phyloP scores from a whole-genome alignment of 2,797 vertebrate genomes.

The Atherinosoma microstoma region DNA sequence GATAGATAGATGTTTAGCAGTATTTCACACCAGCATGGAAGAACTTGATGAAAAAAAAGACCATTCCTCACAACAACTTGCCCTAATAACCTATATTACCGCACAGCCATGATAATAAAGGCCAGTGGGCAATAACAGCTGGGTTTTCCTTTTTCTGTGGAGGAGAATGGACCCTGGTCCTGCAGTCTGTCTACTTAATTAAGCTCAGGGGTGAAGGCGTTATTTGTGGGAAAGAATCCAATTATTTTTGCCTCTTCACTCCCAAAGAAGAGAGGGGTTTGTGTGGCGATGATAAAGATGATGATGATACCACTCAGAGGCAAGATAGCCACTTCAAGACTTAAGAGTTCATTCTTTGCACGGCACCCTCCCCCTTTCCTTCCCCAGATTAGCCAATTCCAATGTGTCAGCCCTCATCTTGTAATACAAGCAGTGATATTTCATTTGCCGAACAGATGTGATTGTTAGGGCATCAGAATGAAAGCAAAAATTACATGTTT shows the following conservation, averaged over 20 bases:
- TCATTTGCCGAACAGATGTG: constrained; percentile 63
- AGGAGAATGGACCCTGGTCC: constrained; percentile 78
- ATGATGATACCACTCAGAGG: constrained; percentile 81
- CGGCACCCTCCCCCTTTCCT: constrained; percentile 37
- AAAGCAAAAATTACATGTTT: constrained; percentile 18
- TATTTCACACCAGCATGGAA: constrained; percentile 29
- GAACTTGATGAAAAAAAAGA: constrained; percentile 49
- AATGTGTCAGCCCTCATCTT: constrained; percentile 59
- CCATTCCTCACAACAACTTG: constrained; percentile 63
- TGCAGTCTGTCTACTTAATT: constrained; percentile 86
- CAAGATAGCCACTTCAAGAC: constrained; percentile 83
- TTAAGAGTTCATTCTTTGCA: constrained; percentile 78
- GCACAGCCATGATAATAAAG: constrained; percentile 77
- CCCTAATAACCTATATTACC: constrained; percentile 79
- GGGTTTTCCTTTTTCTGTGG: constrained; percentile 72
- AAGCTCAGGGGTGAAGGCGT: constrained; percentile 88
- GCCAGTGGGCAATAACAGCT: constrained; percentile 80
- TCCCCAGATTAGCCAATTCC: constrained; percentile 72
- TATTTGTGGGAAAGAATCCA: constrained; percentile 91
- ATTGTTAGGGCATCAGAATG: constrained; percentile 39
- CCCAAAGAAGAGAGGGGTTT: constrained; percentile 70
- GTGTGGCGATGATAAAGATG: constrained; percentile 74
- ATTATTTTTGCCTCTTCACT: constrained; percentile 86
- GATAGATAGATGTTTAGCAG: background rate
- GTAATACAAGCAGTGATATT: constrained; percentile 65